Percentiles rank a stretch among this genome's conserved stretches.
Conservation (phyloP, 23 tunicate species). For the Oikopleura albicans region DNA sequence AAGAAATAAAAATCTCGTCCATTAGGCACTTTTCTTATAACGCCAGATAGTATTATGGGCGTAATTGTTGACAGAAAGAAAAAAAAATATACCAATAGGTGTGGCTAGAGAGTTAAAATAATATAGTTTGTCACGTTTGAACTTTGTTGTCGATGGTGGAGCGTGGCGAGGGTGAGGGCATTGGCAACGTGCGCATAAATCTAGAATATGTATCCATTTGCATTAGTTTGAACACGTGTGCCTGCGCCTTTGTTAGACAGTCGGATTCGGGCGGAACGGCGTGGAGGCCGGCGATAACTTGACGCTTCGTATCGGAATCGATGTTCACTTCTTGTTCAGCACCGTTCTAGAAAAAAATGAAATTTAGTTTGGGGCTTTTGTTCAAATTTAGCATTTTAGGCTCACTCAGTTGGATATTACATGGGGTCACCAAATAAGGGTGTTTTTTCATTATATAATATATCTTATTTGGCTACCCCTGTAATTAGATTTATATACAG, state of each 20-base stretch:
- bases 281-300: neutral
- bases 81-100: too few relatives aligned
- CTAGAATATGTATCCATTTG: neutral
- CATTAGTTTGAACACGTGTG: constrained; percentile 12
- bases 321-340: constrained; percentile 14
- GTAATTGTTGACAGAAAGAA: too few relatives aligned
- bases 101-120: too few relatives aligned
- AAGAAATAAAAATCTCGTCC: too few relatives aligned
- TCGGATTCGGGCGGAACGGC: neutral
- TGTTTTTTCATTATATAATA: too few relatives aligned
- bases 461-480: neutral
- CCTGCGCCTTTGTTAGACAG: neutral
- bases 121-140: too few relatives aligned
- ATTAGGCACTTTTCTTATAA: too few relatives aligned
- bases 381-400: too few relatives aligned
- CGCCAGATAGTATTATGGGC: too few relatives aligned
- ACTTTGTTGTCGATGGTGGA: too few relatives aligned
- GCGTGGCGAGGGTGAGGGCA: neutral
- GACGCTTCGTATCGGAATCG: neutral
- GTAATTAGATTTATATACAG: neutral
- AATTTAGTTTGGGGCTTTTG: neutral
- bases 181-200: neutral
- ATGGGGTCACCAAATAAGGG: too few relatives aligned
- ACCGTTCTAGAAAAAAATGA: neutral
- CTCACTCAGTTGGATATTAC: too few relatives aligned